These are phyloP conservation scores for Yoshiicerus persimilis DNA, from an alignment of 1,140 invertebrate genomes.

Conservation along the genomic window DNA sequence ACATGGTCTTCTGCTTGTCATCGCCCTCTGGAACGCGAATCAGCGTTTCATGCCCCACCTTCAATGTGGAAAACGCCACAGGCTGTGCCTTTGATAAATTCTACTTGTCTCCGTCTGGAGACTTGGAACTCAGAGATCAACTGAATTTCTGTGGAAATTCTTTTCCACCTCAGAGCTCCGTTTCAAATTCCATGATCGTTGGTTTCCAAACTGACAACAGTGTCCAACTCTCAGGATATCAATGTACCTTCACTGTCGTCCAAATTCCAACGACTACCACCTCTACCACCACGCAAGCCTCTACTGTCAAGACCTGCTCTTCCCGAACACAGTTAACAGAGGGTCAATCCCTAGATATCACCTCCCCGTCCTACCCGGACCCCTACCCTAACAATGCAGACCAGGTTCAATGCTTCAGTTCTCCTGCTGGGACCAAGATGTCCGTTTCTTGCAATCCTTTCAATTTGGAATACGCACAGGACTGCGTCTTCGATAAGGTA, in stretches of 20 bases:
- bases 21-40: slow-evolving; percentile 22
- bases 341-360: neutral
- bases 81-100: slow-evolving; percentile 21
- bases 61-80: neutral
- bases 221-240: neutral
- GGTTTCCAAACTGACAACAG: neutral
- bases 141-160: neutral
- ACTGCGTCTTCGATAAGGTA: neutral
- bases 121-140: neutral
- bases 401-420: neutral
- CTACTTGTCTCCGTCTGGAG: neutral
- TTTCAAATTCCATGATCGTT: neutral
- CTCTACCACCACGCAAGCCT: neutral
- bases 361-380: neutral
- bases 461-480: neutral
- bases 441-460: slow-evolving; percentile 19
- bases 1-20: neutral
- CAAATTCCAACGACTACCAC: neutral
- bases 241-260: neutral
- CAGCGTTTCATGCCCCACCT: neutral
- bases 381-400: neutral
- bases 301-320: neutral
- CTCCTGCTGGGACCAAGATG: slow-evolving; percentile 17
- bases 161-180: neutral
- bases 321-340: neutral